A percentile compares a stretch with the other conserved stretches of the same genome.
phyloP scores from a whole-genome alignment of 2,888 invertebrate species.

The Nymphalis polychloros region DNA sequence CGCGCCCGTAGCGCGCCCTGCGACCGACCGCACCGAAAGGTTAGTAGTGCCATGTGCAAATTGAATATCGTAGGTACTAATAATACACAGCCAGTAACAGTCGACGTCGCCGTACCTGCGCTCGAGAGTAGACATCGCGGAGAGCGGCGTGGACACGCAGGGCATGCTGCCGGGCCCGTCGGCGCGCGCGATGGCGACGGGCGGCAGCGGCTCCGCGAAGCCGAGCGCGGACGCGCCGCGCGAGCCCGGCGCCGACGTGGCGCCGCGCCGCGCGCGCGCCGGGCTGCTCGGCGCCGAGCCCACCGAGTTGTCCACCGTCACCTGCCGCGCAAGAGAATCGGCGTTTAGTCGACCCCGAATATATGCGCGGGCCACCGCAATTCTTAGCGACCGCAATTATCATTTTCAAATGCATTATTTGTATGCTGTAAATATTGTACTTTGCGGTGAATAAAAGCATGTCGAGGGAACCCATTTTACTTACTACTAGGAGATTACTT shows the following conservation, averaged over 20 bases:
- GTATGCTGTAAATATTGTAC: too few relatives aligned
- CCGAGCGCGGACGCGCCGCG: constrained; percentile 76
- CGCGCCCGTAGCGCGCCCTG: constrained; percentile 84
- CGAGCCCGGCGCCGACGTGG: constrained; percentile 65
- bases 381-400: too few relatives aligned
- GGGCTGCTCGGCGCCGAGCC: constrained; percentile 84
- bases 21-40: neutral
- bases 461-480: too few relatives aligned
- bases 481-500: too few relatives aligned
- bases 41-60: too few relatives aligned
- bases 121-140: constrained; percentile 75
- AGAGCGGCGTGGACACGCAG: constrained; percentile 57
- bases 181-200: constrained; percentile 57
- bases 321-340: constrained; percentile 45
- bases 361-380: neutral
- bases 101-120: constrained; percentile 66
- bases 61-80: too few relatives aligned
- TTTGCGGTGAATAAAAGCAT: too few relatives aligned
- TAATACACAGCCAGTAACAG: too few relatives aligned
- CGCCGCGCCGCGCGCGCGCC: constrained; percentile 51
- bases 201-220: constrained; percentile 57
- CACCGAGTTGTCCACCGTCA: constrained; percentile 79
- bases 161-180: constrained; percentile 82
- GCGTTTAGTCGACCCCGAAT: neutral
- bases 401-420: too few relatives aligned